Percentiles rank a stretch among this genome's conserved stretches.
Conservation (phyloP, 1,140 invertebrate genomes). For the Aleiodes sp. region DNA sequence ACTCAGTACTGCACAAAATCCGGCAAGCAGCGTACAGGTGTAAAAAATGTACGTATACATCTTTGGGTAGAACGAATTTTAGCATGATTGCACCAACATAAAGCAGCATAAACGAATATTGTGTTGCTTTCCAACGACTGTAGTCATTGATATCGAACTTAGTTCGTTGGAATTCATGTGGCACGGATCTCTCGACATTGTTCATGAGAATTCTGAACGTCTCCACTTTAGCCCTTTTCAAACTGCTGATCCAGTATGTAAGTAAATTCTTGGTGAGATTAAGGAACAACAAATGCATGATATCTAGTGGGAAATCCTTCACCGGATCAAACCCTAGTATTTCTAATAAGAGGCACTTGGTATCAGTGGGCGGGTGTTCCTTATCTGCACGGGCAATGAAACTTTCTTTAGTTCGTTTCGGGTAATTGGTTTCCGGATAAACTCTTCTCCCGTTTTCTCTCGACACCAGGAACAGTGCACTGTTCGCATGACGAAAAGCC, state of each 20-base stretch:
- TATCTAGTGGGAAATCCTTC: constrained; percentile 31
- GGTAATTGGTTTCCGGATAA: constrained; percentile 33
- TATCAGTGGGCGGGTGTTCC: constrained; percentile 35
- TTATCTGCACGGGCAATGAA: constrained; percentile 28
- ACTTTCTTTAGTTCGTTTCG: constrained; percentile 32
- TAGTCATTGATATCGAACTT: neutral
- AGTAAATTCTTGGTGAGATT: neutral
- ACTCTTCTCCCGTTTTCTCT: neutral
- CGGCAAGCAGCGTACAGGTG: constrained; percentile 5
- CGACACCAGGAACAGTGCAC: neutral
- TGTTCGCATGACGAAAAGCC: neutral
- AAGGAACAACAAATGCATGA: constrained; percentile 38
- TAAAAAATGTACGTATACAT: constrained; percentile 23
- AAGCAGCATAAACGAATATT: constrained; percentile 20
- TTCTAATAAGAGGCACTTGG: constrained; percentile 21
- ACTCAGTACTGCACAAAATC: neutral
- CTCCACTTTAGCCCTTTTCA: neutral
- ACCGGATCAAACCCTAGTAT: constrained; percentile 32
- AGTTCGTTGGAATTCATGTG: constrained; percentile 29
- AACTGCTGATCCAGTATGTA: neutral
- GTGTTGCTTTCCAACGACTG: constrained; percentile 16
- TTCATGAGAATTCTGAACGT: neutral
- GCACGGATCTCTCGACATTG: neutral
- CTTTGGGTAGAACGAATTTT: neutral
- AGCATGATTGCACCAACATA: constrained; percentile 18